Percentiles rank a stretch among this genome's conserved stretches.
Conservation (phyloP, 2,797 vertebrate species). For the Tolypeutes matacus region DNA sequence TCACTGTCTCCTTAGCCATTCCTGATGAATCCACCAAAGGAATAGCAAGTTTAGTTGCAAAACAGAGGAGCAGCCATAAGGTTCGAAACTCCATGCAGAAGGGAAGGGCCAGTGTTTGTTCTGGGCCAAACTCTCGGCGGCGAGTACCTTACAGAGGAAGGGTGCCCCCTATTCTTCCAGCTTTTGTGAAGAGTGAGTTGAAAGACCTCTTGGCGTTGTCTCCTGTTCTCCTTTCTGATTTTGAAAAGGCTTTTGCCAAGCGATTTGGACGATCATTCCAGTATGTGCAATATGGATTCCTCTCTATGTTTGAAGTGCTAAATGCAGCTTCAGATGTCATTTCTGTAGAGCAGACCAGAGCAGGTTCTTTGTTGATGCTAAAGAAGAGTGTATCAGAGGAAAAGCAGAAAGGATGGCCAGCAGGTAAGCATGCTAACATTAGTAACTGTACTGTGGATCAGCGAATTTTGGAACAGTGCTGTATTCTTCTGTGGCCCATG, state of each 20-base stretch:
- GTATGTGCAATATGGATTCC: conserved; percentile 91
- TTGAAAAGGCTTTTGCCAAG: conserved; percentile 89
- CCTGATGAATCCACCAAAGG: conserved; percentile 91
- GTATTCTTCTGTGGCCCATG: neutral
- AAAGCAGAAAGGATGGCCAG: conserved; percentile 44
- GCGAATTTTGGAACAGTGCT: neutral
- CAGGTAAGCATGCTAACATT: conserved; percentile 74
- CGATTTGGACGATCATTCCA: conserved; percentile 91
- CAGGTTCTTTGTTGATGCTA: conserved; percentile 91
- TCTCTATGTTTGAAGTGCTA: conserved; percentile 92
- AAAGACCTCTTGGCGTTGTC: conserved; percentile 91
- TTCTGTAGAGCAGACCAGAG: conserved; percentile 88
- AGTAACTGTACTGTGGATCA: neutral
- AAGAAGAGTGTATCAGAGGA: conserved; percentile 80
- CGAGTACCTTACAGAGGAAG: conserved; percentile 86
- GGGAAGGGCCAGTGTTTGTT: conserved; percentile 57
- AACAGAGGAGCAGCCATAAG: conserved; percentile 87
- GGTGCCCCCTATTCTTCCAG: conserved; percentile 88
- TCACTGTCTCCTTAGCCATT: conserved; percentile 87
- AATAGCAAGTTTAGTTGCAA: conserved; percentile 92
- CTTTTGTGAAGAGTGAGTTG: conserved; percentile 91
- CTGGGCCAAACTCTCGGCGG: neutral
- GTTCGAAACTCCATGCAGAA: neutral
- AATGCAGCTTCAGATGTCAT: conserved; percentile 89
- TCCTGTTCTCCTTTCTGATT: conserved; percentile 90